Conservation (phyloP, 2,888 invertebrate genomes). For the Scaptomyza cyrtandrae region DNA sequence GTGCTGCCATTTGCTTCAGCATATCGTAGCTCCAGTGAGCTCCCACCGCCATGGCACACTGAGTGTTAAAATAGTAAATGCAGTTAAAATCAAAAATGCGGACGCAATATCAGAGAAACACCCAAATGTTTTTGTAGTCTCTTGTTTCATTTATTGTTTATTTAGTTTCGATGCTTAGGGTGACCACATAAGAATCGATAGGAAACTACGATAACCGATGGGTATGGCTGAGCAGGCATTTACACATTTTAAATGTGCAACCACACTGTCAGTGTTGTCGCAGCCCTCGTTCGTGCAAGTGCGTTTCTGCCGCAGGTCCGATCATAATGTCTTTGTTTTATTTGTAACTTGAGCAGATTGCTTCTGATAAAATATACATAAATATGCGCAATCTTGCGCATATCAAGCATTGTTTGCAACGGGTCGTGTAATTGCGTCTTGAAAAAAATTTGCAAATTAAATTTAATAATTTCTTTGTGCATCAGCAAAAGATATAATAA, state of each 20-base stretch:
- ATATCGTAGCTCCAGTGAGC: constrained; percentile 69
- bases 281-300: constrained; percentile 59
- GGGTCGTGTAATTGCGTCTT: constrained; percentile 19
- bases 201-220: not conserved
- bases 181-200: not conserved
- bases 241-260: not conserved
- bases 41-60: constrained; percentile 9
- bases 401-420: constrained; percentile 9
- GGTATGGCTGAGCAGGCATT: constrained; percentile 11
- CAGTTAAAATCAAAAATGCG: not conserved
- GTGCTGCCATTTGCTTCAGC: constrained; percentile 59
- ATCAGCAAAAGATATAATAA: constrained; percentile 65
- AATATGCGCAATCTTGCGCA: constrained; percentile 44
- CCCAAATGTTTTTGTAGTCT: not conserved
- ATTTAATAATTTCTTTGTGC: constrained; percentile 43
- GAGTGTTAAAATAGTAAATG: not conserved
- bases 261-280: constrained; percentile 53
- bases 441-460: constrained; percentile 12
- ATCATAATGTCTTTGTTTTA: constrained; percentile 58
- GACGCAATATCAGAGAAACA: not conserved
- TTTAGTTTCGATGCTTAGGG: constrained; percentile 7
- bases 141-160: not conserved
- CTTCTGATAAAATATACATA: constrained; percentile 32
- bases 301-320: constrained; percentile 48
- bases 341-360: constrained; percentile 46